A percentile compares a stretch with the other conserved stretches of the same genome.
phyloP scores from a whole-genome alignment of 2,797 vertebrate genomes.

The Molossus molossus region DNA sequence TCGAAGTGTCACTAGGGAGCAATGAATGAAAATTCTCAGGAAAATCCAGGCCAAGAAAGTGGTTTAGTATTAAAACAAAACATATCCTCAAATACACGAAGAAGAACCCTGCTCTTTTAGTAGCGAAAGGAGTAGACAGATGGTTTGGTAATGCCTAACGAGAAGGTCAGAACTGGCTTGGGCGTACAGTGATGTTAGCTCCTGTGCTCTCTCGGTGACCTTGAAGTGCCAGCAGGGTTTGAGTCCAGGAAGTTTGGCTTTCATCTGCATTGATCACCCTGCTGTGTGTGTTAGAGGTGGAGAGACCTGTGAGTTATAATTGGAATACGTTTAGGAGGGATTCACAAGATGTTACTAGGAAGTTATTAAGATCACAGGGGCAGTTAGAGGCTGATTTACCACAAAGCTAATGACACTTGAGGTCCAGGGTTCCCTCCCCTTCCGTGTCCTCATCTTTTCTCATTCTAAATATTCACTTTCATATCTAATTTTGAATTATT shows the following conservation, averaged over 20 bases:
- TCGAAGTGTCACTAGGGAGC: not conserved
- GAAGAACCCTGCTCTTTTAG: not conserved
- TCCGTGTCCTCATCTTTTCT: not conserved
- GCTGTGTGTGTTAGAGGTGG: not conserved
- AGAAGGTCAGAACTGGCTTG: not conserved
- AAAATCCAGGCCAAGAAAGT: constrained; percentile 25
- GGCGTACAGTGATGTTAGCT: not conserved
- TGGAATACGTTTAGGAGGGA: not conserved
- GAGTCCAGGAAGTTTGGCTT: not conserved
- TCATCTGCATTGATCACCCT: no score
- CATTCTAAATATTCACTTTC: not conserved
- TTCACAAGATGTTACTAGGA: not conserved
- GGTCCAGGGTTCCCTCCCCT: not conserved
- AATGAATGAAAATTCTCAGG: not conserved
- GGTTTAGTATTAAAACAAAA: constrained; percentile 39
- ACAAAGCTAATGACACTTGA: constrained; percentile 5
- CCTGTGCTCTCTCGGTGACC: not conserved
- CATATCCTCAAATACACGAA: not conserved
- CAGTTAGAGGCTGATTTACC: not conserved
- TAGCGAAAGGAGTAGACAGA: not conserved
- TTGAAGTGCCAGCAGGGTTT: not conserved
- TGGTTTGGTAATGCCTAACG: not conserved
- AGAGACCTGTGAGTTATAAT: not conserved
- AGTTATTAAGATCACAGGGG: not conserved
- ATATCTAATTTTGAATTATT: not conserved